Evolutionary conservation across 2,113 vertebrate genomes (phyloP).

Genomic region (Meriones unguiculatus): DNA sequence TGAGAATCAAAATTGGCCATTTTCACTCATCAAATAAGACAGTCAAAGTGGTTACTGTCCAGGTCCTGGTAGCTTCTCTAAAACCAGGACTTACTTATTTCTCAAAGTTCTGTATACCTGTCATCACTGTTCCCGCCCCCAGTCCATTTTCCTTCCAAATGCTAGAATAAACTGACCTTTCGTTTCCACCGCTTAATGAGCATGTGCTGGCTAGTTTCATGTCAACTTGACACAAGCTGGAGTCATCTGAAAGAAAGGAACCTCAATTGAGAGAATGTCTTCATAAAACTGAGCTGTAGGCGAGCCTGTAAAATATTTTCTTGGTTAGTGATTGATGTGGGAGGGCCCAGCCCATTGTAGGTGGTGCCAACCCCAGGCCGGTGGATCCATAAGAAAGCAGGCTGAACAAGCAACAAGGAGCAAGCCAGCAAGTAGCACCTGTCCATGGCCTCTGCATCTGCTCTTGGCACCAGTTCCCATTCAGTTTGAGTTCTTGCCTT

Average conservation of each 20-base stretch:
- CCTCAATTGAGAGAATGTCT: neutral
- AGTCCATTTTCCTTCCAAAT: neutral
- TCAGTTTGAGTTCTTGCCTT: neutral
- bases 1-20: neutral
- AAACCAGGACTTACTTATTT: conserved; percentile 23
- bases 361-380: neutral
- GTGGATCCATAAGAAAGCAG: neutral
- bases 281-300: neutral
- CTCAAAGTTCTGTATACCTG: neutral
- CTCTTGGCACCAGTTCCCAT: neutral
- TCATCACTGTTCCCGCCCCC: neutral
- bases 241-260: neutral
- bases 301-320: neutral
- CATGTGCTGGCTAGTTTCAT: neutral
- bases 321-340: neutral
- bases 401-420: neutral
- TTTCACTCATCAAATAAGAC: conserved; percentile 45
- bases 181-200: neutral
- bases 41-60: conserved; percentile 24
- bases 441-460: neutral
- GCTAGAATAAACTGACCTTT: neutral
- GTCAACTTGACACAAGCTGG: neutral
- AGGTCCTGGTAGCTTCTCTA: conserved; percentile 36
- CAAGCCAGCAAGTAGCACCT: neutral
- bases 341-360: neutral